Conservation (phyloP, 2,888 invertebrate genomes). For the Dexiosoma caninum region DNA sequence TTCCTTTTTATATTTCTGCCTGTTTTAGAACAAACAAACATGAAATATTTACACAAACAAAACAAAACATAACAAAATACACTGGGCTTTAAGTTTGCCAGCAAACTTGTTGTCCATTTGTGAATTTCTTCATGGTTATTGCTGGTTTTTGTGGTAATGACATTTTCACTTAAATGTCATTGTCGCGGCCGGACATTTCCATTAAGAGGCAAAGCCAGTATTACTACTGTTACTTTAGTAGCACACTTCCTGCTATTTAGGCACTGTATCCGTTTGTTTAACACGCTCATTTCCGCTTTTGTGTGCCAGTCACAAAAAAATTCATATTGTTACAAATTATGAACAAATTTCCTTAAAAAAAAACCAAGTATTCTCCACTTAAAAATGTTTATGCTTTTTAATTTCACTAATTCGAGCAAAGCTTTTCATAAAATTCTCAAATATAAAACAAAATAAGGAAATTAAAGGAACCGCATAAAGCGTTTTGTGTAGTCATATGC, state of each 20-base stretch:
- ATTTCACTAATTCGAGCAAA: background rate
- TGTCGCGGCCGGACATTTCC: slow-evolving; percentile 35
- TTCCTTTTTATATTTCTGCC: background rate
- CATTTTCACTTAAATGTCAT: slow-evolving; percentile 46
- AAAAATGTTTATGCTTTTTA: background rate
- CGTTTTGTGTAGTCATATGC: slow-evolving; percentile 8
- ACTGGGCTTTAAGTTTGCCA: background rate
- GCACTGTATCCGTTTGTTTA: slow-evolving; percentile 64
- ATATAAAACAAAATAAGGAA: background rate
- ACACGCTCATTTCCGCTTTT: slow-evolving; percentile 61
- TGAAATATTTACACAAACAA: background rate
- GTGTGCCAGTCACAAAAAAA: background rate
- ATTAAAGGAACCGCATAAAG: background rate
- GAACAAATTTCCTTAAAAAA: slow-evolving; percentile 5
- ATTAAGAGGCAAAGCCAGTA: slow-evolving; percentile 28
- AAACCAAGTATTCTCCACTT: background rate
- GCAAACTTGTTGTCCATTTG: background rate
- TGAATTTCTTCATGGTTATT: slow-evolving; percentile 6
- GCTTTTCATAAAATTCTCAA: background rate
- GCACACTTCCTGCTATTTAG: slow-evolving; percentile 67
- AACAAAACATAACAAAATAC: background rate
- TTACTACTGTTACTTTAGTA: slow-evolving; percentile 56
- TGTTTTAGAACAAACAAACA: background rate
- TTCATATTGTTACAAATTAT: slow-evolving; percentile 13
- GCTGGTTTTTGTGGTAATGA: slow-evolving; percentile 51